phyloP scores from a whole-genome alignment of 2,888 invertebrate species.

The Hanleya hanleyi region DNA sequence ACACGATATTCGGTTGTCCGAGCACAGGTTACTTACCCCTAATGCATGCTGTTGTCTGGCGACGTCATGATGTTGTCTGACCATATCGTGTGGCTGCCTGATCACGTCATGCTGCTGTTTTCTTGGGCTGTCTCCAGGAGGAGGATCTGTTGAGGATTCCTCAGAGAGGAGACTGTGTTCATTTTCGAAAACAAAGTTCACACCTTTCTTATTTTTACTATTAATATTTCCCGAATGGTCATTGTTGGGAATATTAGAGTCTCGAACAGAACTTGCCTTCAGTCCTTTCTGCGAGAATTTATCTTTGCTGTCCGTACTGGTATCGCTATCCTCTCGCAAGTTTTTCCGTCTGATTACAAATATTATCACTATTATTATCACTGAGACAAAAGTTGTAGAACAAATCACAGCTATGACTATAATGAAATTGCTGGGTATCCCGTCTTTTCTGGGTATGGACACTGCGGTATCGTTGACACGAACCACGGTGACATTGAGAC shows the following conservation, averaged over 20 bases:
- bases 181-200: not conserved
- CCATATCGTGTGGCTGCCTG: not conserved
- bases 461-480: slow-evolving; percentile 35
- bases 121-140: too few relatives aligned
- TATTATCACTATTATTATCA: slow-evolving; percentile 54
- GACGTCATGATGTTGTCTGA: not conserved
- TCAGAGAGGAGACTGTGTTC: not conserved
- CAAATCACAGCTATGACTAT: slow-evolving; percentile 58
- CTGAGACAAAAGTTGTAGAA: slow-evolving; percentile 54
- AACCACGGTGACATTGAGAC: slow-evolving; percentile 43
- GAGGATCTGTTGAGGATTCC: not conserved
- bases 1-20: too few relatives aligned
- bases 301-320: not conserved
- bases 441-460: slow-evolving; percentile 30
- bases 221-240: too few relatives aligned
- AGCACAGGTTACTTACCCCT: not conserved
- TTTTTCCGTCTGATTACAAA: slow-evolving; percentile 42
- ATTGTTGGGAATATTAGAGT: too few relatives aligned
- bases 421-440: slow-evolving; percentile 39
- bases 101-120: too few relatives aligned
- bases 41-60: not conserved
- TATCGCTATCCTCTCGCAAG: not conserved
- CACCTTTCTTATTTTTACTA: not conserved
- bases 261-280: not conserved
- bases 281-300: too few relatives aligned